Base-by-base conservation (phyloP, 2,113 vertebrate species). In the Chaetorhynchus papuensis region DNA sequence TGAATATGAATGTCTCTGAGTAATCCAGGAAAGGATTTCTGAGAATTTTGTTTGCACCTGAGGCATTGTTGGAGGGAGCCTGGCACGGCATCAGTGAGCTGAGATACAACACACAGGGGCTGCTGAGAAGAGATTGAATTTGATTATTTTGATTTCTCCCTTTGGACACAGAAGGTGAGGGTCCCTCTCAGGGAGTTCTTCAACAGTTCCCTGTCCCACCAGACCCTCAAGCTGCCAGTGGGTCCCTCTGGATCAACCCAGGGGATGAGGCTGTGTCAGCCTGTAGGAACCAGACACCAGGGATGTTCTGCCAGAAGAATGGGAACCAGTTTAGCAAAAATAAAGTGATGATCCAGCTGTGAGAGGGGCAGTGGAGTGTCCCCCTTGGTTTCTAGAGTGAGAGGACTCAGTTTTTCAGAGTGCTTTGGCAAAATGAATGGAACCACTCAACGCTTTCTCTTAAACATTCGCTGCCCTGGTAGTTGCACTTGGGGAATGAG, bases 1-100 rank as follows among this genome's bases (percentile, higher is more conserved):
- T 97, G 96, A 97, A 96, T 97, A 97, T 97, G 92, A 96, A 97
- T 87, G 95, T 87, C 44, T 75, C 56, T 89, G 83, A 87, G 85
- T 77, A 96, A 96, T 93, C 41, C 93, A 76, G 52, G 50, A 65
- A 94, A 96, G 83, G 88, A 92, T 95, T 96, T 78, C 86, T 89
- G 92, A 92, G 89, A 95, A 92, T 96, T 94, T 70, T 85, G 63
- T 91, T 94, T 96, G 88, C 79, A 94, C 94, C 93, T 91, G 52
- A 89, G 94, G 97, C 96, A 93, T 59, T 71, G 47, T 91, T 89
- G 1, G 7, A 89, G 68, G 39, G 68, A 77, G 49, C 69, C 37
- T 0, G 0, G 56, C 72, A 77, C 0, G 0, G 63, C 75, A 27
- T 22, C 68, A 26, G 52, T 13, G 61, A 75, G 65, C 70, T 59